Percentiles rank a stretch among this genome's conserved stretches.
Conservation (phyloP, 2,113 vertebrate genomes). For the Lepisosteus oculatus region DNA sequence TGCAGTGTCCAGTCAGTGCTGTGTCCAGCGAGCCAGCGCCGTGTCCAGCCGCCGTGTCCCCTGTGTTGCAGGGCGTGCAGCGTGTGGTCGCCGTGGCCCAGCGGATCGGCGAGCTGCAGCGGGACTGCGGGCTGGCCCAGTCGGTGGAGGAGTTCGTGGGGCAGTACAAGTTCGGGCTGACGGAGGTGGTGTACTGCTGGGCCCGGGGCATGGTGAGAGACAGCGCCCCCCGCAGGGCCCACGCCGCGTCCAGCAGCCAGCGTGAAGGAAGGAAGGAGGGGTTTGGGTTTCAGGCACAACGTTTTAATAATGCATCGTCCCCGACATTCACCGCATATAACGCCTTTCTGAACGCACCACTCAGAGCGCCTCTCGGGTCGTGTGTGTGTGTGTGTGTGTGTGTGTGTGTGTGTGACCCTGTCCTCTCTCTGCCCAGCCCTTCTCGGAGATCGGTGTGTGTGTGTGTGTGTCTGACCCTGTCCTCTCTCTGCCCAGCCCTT, state of each 20-base stretch:
- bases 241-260: neutral
- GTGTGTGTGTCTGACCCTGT: neutral
- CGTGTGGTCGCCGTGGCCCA: slow-evolving; percentile 74
- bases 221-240: neutral
- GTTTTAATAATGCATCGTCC: too few species aligned
- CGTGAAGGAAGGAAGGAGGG: too few species aligned
- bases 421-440: neutral
- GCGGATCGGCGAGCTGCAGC: slow-evolving; percentile 79
- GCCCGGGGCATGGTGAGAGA: slow-evolving; percentile 86
- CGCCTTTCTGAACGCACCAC: too few species aligned
- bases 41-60: too few species aligned
- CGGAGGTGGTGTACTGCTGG: slow-evolving; percentile 91
- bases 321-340: too few species aligned
- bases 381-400: neutral
- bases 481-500: neutral
- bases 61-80: slow-evolving; percentile 64
- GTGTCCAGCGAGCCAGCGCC: too few species aligned
- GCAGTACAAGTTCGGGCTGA: slow-evolving; percentile 89
- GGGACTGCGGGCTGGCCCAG: slow-evolving; percentile 76
- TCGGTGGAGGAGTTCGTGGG: slow-evolving; percentile 81
- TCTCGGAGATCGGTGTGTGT: neutral
- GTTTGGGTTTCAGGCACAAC: too few species aligned
- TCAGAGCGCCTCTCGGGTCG: too few species aligned
- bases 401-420: neutral
- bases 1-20: too few species aligned